These are phyloP conservation scores for Coluber constrictor DNA, from an alignment of 2,797 vertebrate genomes.

Conservation along the genomic window DNA sequence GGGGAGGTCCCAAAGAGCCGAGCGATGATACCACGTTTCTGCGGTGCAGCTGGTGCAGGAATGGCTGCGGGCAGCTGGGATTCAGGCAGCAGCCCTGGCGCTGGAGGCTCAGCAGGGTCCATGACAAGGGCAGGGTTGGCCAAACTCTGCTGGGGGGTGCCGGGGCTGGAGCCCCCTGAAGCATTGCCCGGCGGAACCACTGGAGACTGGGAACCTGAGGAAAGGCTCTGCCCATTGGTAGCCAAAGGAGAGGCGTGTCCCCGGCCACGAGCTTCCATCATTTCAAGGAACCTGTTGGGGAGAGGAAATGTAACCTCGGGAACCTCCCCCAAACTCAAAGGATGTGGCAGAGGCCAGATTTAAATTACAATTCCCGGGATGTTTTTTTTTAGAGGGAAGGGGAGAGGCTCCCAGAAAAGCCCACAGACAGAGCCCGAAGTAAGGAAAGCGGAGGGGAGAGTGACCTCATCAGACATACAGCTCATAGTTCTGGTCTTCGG, in stretches of 20 bases:
- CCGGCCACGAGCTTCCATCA: constrained; percentile 86
- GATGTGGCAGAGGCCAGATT: neutral
- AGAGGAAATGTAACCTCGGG: neutral
- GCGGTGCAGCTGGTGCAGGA: constrained; percentile 6
- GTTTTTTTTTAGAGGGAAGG: neutral
- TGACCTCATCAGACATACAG: constrained; percentile 75
- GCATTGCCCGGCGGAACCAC: constrained; percentile 78
- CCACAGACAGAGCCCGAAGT: neutral
- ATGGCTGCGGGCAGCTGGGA: constrained; percentile 24
- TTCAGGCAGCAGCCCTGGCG: constrained; percentile 50
- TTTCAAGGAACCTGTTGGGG: constrained; percentile 86
- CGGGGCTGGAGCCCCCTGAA: constrained; percentile 88
- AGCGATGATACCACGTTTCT: constrained; percentile 87
- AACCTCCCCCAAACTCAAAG: neutral
- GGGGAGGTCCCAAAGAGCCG: constrained; percentile 83
- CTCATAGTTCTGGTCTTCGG: constrained; percentile 96
- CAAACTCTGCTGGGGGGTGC: constrained; percentile 78
- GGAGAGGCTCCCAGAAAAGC: neutral
- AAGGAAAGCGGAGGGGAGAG: neutral
- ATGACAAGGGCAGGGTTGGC: constrained; percentile 25
- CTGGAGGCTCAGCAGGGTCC: constrained; percentile 36
- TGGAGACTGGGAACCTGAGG: constrained; percentile 92
- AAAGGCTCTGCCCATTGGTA: constrained; percentile 88
- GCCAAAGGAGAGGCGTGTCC: constrained; percentile 76
- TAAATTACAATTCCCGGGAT: neutral